phyloP scores from a whole-genome alignment of 1,140 invertebrate species.

The Melanaphis sacchari region DNA sequence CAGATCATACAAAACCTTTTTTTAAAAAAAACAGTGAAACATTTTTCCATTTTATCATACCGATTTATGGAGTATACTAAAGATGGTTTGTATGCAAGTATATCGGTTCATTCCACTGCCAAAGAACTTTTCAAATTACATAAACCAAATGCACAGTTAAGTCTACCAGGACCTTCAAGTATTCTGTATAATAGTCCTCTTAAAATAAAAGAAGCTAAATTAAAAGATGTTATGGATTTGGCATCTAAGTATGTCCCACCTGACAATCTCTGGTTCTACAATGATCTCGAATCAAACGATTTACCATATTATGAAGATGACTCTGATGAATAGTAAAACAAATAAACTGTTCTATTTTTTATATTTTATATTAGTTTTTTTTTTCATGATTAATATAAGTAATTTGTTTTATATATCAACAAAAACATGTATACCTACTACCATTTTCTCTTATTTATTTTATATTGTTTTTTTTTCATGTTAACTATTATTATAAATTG shows the following conservation, averaged over 20 bases:
- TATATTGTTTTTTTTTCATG: neutral
- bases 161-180: neutral
- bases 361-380: conserved; percentile 13
- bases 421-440: neutral
- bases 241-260: conserved; percentile 12
- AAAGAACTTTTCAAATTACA: conserved; percentile 10
- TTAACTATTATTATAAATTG: conserved; percentile 15
- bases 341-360: neutral
- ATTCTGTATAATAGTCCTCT: neutral
- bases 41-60: conserved; percentile 8
- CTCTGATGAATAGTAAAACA: no score
- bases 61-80: conserved; percentile 15
- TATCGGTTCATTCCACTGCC: conserved; percentile 21
- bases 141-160: neutral
- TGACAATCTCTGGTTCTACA: conserved; percentile 60
- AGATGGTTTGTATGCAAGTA: neutral
- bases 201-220: neutral
- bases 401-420: conserved; percentile 22
- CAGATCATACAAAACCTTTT: neutral
- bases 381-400: conserved; percentile 21
- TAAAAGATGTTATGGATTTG: neutral
- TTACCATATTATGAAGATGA: neutral
- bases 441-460: no score
- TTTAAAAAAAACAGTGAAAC: conserved; percentile 3
- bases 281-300: no score